Base-by-base conservation (phyloP, 1,140 invertebrate genomes). In the Drosophila nannoptera region DNA sequence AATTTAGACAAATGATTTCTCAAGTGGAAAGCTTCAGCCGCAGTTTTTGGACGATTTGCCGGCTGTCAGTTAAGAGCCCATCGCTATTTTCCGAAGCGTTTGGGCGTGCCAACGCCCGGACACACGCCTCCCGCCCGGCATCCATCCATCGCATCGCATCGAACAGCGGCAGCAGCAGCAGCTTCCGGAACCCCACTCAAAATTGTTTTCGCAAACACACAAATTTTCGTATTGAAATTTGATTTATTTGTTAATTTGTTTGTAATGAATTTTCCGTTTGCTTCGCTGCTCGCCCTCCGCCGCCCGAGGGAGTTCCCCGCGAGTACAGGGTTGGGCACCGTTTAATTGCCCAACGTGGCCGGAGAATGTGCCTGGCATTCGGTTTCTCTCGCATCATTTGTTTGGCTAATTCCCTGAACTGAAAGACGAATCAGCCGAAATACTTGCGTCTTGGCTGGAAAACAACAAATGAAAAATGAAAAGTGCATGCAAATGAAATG, bases 1-100 rank as follows among this genome's bases (percentile, higher is more conserved):
- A 89, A 89, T 89, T 89, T 89, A 88, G 88, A 89, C 83, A 89
- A 89, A 89, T 89, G 88, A 89, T 88, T 89, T 87, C 73, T 87
- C 75, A 88, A 88, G 87, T 87, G 84, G 75, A 66, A 50, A 48
- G 71, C 71, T 68, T 65, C 75, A 75, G 63, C 22, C 50, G n/a
- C 55, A 52, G 60, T n/a, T 61, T 70, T 62, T 50, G 29, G 66
- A 75, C 77, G 70, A 77, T 82, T 87, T 82, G 80, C 80, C 65
- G 86, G 77, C 70, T 87, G 86, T 87, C 84, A 84, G 84, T 81
- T 73, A 5, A 43, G 22, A 22, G 22, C 38, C 40, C 53, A 32
- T 16, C 53, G 22, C 38, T 43, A 32, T 43, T 45, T 40, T 68
- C 29, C 70, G 75, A 66, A 40, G 67, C 76, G 63, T 62, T 75